Percentiles rank a stretch among this genome's conserved stretches.
These are phyloP conservation scores for Corythornis cristatus DNA, from an alignment of 2,113 vertebrate genomes.

Conservation along the genomic window DNA sequence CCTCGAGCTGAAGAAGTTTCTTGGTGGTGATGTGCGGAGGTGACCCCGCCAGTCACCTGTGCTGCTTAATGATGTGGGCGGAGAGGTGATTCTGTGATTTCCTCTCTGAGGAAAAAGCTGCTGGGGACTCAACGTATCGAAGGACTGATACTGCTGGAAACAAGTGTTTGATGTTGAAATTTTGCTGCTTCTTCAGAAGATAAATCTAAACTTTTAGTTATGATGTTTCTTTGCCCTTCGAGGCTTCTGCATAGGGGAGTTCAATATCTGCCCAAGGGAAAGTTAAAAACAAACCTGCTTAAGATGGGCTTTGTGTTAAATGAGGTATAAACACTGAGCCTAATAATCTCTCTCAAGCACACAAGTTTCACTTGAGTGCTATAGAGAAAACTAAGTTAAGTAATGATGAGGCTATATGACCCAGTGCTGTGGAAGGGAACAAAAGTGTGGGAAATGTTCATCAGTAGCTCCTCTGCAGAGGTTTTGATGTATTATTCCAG, in stretches of 20 bases:
- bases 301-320: background rate
- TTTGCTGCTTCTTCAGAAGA: background rate
- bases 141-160: background rate
- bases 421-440: background rate
- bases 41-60: background rate
- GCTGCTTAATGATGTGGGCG: fast-evolving
- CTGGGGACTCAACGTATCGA: background rate
- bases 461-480: background rate
- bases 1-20: background rate
- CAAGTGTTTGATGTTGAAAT: background rate
- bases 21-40: background rate
- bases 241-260: background rate
- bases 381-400: background rate
- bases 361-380: background rate
- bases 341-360: background rate
- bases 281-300: background rate
- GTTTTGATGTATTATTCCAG: background rate
- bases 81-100: background rate
- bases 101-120: background rate
- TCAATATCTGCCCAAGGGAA: background rate
- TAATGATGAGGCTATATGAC: background rate
- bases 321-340: background rate
- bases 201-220: background rate
- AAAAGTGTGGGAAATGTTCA: background rate
- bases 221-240: background rate